Conservation (phyloP, 2,797 vertebrate species). For the Falco cherrug region DNA sequence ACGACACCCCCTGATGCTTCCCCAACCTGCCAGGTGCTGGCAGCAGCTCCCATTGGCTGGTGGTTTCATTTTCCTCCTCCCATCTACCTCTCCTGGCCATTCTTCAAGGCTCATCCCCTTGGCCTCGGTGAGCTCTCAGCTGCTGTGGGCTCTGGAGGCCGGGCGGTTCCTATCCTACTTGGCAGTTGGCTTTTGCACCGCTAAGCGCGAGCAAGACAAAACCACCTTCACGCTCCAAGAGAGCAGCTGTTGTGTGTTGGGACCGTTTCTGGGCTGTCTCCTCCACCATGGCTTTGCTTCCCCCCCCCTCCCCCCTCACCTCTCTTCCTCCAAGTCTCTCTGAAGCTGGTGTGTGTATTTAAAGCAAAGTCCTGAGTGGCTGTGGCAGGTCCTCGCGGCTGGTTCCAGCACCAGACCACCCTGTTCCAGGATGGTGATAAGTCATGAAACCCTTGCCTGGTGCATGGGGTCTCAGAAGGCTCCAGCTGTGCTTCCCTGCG, state of each 20-base stretch:
- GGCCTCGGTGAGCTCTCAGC: not conserved
- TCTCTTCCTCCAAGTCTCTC: not conserved
- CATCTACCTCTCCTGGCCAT: not conserved
- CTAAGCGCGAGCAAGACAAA: not conserved
- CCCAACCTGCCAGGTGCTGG: not conserved
- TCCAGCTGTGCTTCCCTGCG: rapidly evolving
- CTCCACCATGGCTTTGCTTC: not conserved
- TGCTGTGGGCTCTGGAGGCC: not conserved
- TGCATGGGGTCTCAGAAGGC: rapidly evolving
- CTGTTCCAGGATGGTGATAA: not conserved
- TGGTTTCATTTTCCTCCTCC: not conserved
- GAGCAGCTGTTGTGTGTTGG: rapidly evolving
- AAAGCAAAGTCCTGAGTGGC: not conserved
- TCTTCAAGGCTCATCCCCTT: not conserved
- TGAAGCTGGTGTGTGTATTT: not conserved
- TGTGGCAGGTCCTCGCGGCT: not conserved
- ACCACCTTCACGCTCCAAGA: not conserved
- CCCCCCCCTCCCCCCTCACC: no score
- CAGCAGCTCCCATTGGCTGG: not conserved
- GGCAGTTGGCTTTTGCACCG: not conserved
- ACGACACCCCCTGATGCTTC: rapidly evolving
- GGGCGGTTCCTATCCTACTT: not conserved
- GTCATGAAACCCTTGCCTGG: rapidly evolving
- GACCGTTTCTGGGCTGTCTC: not conserved
- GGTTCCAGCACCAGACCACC: not conserved